A percentile compares a stretch with the other conserved stretches of the same genome.
Conservation (phyloP, 2,888 invertebrate genomes). For the Sinohyriopsis cumingii region DNA sequence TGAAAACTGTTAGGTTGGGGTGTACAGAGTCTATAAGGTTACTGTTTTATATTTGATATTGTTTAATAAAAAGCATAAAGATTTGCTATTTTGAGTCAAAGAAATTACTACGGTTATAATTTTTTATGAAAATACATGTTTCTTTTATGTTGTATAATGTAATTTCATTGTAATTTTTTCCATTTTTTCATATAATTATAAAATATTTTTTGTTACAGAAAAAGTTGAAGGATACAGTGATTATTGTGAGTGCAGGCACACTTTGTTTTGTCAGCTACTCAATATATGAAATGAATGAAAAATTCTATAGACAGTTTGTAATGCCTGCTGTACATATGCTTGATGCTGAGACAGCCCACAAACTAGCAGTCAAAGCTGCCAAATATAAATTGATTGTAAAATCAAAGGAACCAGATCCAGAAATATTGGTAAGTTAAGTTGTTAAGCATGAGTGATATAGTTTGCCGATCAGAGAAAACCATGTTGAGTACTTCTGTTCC, state of each 20-base stretch:
- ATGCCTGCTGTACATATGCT: constrained; percentile 81
- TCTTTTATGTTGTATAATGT: too few relatives aligned
- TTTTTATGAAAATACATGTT: too few relatives aligned
- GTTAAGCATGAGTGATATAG: background rate
- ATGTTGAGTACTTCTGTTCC: background rate
- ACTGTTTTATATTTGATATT: too few relatives aligned
- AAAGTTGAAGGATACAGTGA: constrained; percentile 80
- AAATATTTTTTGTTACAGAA: constrained; percentile 73
- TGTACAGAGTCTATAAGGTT: too few relatives aligned
- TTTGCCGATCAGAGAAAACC: background rate
- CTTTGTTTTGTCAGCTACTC: constrained; percentile 80
- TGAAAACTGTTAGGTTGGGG: too few relatives aligned
- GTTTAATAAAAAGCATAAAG: too few relatives aligned
- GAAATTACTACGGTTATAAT: too few relatives aligned
- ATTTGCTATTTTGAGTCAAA: too few relatives aligned
- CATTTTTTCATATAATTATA: background rate
- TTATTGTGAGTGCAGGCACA: constrained; percentile 80
- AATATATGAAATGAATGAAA: constrained; percentile 83
- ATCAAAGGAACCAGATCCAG: constrained; percentile 77
- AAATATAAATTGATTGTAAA: constrained; percentile 84
- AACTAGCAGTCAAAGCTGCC: constrained; percentile 82
- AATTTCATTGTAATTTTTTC: too few relatives aligned
- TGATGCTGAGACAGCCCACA: constrained; percentile 89
- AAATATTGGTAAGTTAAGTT: constrained; percentile 77
- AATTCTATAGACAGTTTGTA: constrained; percentile 82